phyloP scores from a whole-genome alignment of 23 tunicate species.

The Pegea sp. region DNA sequence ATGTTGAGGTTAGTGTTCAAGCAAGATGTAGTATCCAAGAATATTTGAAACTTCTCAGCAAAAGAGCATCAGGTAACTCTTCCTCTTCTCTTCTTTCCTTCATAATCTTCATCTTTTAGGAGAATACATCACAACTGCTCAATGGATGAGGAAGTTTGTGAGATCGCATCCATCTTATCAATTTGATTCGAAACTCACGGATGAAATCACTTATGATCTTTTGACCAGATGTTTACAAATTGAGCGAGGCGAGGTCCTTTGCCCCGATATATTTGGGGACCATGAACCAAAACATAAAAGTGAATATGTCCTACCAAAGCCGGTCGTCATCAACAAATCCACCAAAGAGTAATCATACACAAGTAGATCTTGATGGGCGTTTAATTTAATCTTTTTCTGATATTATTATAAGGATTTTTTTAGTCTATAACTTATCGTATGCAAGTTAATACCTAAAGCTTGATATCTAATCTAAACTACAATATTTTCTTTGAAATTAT shows the following conservation, averaged over 20 bases:
- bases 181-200: slow-evolving; percentile 59
- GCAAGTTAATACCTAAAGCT: no score
- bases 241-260: slow-evolving; percentile 42
- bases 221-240: slow-evolving; percentile 43
- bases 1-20: slow-evolving; percentile 62
- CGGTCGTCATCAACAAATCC: no score
- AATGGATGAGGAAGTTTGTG: slow-evolving; percentile 91
- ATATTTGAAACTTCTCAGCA: slow-evolving; percentile 65
- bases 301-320: slow-evolving; percentile 22
- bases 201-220: slow-evolving; percentile 58
- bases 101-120: slow-evolving; percentile 12
- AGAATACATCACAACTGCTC: slow-evolving; percentile 72
- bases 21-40: slow-evolving; percentile 86
- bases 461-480: no score
- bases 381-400: no score
- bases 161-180: slow-evolving; percentile 56
- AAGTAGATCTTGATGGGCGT: no score
- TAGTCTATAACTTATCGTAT: no score
- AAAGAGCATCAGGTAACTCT: slow-evolving; percentile 68
- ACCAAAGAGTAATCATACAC: no score
- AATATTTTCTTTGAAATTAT: no score
- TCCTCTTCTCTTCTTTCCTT: background rate
- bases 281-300: slow-evolving; percentile 27
- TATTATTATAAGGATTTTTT: no score
- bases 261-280: slow-evolving; percentile 40